Evolutionary conservation across 2,888 invertebrate species (phyloP).

Genomic region (Microplitis manilae): DNA sequence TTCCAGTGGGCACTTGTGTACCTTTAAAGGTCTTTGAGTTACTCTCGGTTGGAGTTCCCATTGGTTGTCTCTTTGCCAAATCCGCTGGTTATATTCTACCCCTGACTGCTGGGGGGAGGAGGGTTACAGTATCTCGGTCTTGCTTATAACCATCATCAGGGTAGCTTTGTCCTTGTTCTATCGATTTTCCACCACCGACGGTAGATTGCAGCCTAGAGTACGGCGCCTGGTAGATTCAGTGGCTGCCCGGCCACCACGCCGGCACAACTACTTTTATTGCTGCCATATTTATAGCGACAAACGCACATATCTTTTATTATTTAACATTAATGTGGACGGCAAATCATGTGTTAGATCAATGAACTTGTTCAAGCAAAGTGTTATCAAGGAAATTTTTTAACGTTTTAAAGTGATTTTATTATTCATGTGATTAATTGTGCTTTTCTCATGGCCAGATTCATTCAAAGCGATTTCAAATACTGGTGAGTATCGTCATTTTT

Average conservation of each 20-base stretch:
- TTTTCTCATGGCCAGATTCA: no score
- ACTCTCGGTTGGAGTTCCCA: background rate
- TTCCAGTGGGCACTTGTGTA: background rate
- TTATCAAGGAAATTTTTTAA: no score
- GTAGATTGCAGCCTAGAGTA: conserved; percentile 52
- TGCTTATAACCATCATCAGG: background rate
- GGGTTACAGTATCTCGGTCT: conserved; percentile 9
- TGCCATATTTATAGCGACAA: conserved; percentile 23
- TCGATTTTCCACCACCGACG: conserved; percentile 28
- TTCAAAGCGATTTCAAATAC: no score
- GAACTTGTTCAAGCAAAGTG: background rate
- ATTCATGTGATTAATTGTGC: no score
- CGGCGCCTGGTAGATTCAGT: conserved; percentile 63
- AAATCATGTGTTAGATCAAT: background rate
- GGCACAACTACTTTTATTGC: conserved; percentile 63
- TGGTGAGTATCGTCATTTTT: no score
- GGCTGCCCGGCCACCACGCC: conserved; percentile 70
- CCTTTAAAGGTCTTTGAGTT: conserved; percentile 6
- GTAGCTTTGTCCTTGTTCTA: conserved; percentile 20
- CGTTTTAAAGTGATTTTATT: no score
- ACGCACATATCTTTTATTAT: conserved; percentile 48
- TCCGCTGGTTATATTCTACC: conserved; percentile 13
- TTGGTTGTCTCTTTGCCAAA: conserved; percentile 26
- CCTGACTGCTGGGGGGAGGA: background rate
- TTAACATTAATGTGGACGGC: background rate